phyloP scores from a whole-genome alignment of 2,888 invertebrate species.

The Tuta absoluta region DNA sequence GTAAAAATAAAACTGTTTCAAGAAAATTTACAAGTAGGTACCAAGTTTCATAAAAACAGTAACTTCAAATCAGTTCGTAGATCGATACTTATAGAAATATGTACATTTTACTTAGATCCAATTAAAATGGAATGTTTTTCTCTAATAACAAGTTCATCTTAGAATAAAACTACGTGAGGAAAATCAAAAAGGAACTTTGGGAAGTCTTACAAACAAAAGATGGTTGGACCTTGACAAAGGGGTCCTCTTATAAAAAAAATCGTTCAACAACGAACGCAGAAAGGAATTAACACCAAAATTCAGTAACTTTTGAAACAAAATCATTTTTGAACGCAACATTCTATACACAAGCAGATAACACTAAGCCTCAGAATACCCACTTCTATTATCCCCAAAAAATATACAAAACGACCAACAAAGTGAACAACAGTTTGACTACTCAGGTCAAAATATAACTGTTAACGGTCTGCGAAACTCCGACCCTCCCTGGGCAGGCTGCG shows the following conservation, averaged over 20 bases:
- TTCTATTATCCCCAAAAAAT: neutral
- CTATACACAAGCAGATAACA: neutral
- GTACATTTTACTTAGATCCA: constrained; percentile 38
- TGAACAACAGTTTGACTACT: constrained; percentile 44
- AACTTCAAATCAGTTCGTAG: constrained; percentile 15
- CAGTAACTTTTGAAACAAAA: neutral
- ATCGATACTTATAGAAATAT: constrained; percentile 28
- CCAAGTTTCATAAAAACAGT: constrained; percentile 12
- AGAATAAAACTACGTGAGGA: constrained; percentile 40
- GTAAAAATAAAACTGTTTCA: constrained; percentile 11
- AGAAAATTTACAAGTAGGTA: neutral
- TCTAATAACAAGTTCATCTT: constrained; percentile 1
- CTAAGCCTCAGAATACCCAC: constrained; percentile 16
- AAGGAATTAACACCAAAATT: neutral
- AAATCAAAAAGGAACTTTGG: constrained; percentile 68
- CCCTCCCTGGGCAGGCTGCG: constrained; percentile 80
- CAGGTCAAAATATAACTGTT: constrained; percentile 92
- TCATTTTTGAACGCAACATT: neutral
- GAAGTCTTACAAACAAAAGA: constrained; percentile 44
- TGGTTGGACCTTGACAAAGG: constrained; percentile 24
- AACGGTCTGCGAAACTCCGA: constrained; percentile 88
- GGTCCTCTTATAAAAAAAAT: constrained; percentile 33
- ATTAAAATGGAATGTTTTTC: constrained; percentile 31
- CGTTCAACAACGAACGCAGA: neutral
- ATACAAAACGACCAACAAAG: neutral